Evolutionary conservation across 2,113 vertebrate species (phyloP), one percentile per base, ranked within the genome.

Genomic region (Otis tarda): DNA sequence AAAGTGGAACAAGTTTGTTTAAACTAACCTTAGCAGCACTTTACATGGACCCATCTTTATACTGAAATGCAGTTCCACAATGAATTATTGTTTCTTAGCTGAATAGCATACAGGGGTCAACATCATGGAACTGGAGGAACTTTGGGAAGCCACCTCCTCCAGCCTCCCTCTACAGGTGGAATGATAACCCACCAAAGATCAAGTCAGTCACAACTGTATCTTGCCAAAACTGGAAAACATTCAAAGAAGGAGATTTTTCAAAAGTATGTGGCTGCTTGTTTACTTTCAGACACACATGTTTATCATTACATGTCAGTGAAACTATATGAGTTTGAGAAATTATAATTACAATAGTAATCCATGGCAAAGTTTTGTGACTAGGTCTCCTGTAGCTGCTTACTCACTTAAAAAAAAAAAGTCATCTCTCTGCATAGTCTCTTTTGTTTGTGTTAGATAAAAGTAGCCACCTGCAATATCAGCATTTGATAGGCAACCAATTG

Each of bases 121-220:
- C 7, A 33, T 18, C 17, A 50, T 4, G 3, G 35, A 79, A n/a
- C 7, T 23, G 23, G 19, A 90, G 14, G 12, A 76, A 45, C 39
- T 79, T 73, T 25, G n/a, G 5, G 35, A 89, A 87, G 20, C 2
- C 9, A 43, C 6, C 4, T 85, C 5, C 14, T 90, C 8, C n/a
- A 74, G 19, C 12, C 7, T 91, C 19, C 10, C 14, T 59, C 18
- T 74, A n/a, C 9, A 16, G 8, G 10, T n/a, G 10, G 11, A 6
- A n/a, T 1, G 3, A 6, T 12, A 53, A 10, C 6, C 14, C 19
- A 37, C 1, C 1, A 14, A 60, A 61, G 14, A 59, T 35, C 22
- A 80, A 31, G 14, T 7, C 24, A 69, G 28, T 39, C 50, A 35
- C 19, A 81, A 31, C 6, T 4, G 2, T 53, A 10, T 21, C 11